Percentiles rank a stretch among this genome's conserved stretches.
These are phyloP conservation scores for Phacellophora camtschatica DNA, from an alignment of 30 jellyfish, hydroid and myxozoan species.

Conservation along the genomic window DNA sequence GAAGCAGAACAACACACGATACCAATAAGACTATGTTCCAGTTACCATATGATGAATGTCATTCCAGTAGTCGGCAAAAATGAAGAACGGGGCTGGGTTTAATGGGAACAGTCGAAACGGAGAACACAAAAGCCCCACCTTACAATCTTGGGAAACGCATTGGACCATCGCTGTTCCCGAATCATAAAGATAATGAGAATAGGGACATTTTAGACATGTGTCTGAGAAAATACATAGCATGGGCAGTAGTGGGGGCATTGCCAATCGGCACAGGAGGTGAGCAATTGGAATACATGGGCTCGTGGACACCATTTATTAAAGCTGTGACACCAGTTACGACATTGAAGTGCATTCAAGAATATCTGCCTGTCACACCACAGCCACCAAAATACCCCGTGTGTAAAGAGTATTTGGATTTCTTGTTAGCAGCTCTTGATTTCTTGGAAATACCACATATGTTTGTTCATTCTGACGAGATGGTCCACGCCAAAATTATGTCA, in stretches of 20 bases:
- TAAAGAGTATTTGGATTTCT: slow-evolving; percentile 13
- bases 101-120: background rate
- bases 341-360: slow-evolving; percentile 28
- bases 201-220: background rate
- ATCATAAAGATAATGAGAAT: background rate
- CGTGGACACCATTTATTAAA: slow-evolving; percentile 48
- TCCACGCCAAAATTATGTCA: slow-evolving; percentile 45
- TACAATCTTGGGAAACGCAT: slow-evolving; percentile 23
- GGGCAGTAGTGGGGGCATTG: slow-evolving; percentile 38
- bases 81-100: slow-evolving; percentile 4
- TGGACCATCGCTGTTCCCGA: background rate
- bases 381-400: slow-evolving; percentile 51
- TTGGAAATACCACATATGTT: slow-evolving; percentile 20
- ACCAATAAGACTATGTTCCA: slow-evolving; percentile 25
- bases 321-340: background rate
- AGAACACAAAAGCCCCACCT: background rate
- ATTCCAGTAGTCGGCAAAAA: background rate
- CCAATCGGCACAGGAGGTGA: background rate
- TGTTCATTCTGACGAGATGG: slow-evolving; percentile 62
- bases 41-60: background rate
- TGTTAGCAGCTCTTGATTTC: background rate
- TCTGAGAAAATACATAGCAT: slow-evolving; percentile 37
- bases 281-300: slow-evolving; percentile 24
- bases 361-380: slow-evolving; percentile 36
- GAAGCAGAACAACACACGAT: slow-evolving; percentile 21